Evolutionary conservation across 2,113 vertebrate species (phyloP).

Genomic region (Aleadryas rufinucha): DNA sequence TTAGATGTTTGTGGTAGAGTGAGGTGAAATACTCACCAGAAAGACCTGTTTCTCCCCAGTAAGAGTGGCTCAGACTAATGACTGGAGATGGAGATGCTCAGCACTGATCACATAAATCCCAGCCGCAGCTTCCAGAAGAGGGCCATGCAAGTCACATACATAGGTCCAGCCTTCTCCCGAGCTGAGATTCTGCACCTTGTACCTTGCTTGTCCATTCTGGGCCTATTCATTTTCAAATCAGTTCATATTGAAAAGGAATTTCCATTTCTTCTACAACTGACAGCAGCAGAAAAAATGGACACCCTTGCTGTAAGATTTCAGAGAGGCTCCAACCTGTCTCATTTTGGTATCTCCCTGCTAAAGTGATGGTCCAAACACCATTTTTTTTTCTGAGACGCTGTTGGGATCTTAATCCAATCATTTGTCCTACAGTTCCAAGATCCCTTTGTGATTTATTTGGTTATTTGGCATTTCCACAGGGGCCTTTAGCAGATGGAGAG

Average conservation of each 20-base stretch:
- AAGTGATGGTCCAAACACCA: background rate
- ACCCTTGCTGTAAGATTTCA: background rate
- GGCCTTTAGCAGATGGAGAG: background rate
- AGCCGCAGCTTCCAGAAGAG: background rate
- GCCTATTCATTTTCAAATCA: background rate
- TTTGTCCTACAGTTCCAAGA: background rate
- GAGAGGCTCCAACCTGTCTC: background rate
- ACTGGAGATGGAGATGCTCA: background rate
- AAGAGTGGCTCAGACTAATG: background rate
- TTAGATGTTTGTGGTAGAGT: background rate
- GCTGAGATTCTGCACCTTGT: background rate
- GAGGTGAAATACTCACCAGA: background rate
- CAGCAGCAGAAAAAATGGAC: background rate
- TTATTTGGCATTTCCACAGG: background rate
- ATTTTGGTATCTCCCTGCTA: background rate
- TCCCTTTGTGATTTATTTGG: background rate
- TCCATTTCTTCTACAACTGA: background rate
- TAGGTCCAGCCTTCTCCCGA: background rate
- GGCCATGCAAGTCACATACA: background rate
- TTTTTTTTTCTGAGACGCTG: accelerated
- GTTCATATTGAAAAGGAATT: background rate
- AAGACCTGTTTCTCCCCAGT: background rate
- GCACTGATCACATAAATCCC: background rate
- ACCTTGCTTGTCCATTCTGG: background rate
- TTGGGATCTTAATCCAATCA: background rate